Conservation (phyloP, 2,888 invertebrate species). For the Oxytorus armatus region DNA sequence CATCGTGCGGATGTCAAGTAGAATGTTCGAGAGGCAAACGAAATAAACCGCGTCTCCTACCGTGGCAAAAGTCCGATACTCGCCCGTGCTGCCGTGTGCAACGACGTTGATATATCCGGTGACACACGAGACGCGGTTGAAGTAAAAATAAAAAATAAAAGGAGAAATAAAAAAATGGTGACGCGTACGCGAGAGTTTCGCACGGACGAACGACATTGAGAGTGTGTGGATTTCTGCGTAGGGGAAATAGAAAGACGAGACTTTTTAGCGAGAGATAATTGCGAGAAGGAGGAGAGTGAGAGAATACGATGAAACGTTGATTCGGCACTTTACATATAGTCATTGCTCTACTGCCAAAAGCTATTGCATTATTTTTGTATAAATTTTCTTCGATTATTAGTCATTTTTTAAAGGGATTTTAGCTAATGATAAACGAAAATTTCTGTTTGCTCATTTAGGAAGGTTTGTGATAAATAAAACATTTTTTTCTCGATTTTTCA, state of each 20-base stretch:
- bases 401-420: too few species aligned
- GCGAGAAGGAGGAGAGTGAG: neutral
- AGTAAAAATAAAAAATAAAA: slow-evolving; percentile 8
- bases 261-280: neutral
- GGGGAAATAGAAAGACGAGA: slow-evolving; percentile 25
- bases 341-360: neutral
- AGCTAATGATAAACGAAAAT: too few species aligned
- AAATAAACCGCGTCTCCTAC: slow-evolving; percentile 7
- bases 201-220: slow-evolving; percentile 11
- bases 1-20: neutral
- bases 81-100: slow-evolving; percentile 37
- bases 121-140: slow-evolving; percentile 45
- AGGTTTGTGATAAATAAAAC: too few species aligned
- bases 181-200: slow-evolving; percentile 23
- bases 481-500: too few species aligned
- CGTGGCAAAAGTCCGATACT: slow-evolving; percentile 21
- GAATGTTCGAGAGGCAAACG: neutral
- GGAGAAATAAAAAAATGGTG: slow-evolving; percentile 9
- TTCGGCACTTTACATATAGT: slow-evolving; percentile 3
- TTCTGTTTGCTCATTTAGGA: too few species aligned
- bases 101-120: slow-evolving; percentile 45
- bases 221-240: neutral
- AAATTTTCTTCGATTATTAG: neutral
- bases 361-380: neutral
- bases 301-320: slow-evolving; percentile 1